phyloP scores from a whole-genome alignment of 2,797 vertebrate species.

The Myioborus miniatus region DNA sequence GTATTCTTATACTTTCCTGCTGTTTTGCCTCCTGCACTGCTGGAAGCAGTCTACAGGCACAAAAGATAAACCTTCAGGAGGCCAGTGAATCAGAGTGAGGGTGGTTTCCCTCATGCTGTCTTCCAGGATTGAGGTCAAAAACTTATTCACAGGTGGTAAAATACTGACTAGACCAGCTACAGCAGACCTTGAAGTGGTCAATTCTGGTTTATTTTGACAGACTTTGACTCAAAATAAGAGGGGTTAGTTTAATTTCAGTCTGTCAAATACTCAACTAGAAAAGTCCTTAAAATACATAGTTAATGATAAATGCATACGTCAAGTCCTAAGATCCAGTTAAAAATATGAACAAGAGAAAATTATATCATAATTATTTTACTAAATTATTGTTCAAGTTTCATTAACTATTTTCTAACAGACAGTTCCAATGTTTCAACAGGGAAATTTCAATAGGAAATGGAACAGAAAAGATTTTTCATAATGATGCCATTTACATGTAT shows the following conservation, averaged over 20 bases:
- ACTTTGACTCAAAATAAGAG: not conserved
- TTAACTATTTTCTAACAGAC: not conserved
- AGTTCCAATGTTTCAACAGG: not conserved
- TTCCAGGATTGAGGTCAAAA: not conserved
- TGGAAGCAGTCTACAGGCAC: not conserved
- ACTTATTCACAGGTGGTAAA: not conserved
- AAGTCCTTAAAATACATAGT: not conserved
- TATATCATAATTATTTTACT: not conserved
- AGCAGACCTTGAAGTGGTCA: not conserved
- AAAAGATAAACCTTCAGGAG: not conserved
- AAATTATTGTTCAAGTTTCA: not conserved
- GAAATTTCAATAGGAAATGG: not conserved
- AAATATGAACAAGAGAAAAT: not conserved
- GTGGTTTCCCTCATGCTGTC: not conserved
- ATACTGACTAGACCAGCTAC: not conserved
- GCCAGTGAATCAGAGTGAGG: not conserved
- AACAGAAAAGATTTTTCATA: not conserved
- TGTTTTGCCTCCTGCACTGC: not conserved
- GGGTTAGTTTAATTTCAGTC: not conserved
- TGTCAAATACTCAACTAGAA: not conserved
- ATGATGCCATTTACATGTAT: not conserved
- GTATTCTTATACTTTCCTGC: not conserved
- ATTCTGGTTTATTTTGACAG: not conserved
- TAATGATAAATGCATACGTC: not conserved
- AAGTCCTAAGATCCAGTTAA: not conserved